Conservation (phyloP, 2,113 vertebrate species). For the Psophia crepitans region DNA sequence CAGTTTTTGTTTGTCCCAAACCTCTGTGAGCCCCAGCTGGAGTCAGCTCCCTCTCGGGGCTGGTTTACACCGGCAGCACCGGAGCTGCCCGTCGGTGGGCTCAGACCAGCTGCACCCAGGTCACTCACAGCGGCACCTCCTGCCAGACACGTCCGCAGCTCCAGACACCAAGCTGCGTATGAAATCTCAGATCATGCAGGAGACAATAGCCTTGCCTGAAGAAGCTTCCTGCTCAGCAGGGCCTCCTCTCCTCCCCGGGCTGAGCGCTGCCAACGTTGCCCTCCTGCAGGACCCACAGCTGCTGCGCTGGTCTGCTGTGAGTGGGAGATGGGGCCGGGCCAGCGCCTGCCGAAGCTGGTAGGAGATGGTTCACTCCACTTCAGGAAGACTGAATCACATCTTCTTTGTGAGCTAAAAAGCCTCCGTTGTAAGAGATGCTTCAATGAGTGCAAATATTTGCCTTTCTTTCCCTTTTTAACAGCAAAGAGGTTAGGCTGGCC, state of each 20-base stretch:
- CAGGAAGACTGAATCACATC: neutral
- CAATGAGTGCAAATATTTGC: neutral
- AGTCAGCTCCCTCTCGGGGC: neutral
- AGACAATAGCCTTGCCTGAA: neutral
- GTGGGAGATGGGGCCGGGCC: accelerated
- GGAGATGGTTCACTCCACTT: neutral
- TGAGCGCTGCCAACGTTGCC: neutral
- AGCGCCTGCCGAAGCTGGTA: neutral
- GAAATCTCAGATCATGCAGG: neutral
- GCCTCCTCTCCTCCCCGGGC: neutral
- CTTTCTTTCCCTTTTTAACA: neutral
- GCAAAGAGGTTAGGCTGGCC: neutral
- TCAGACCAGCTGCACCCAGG: neutral
- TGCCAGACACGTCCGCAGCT: neutral
- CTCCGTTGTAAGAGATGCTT: neutral
- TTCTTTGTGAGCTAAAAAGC: neutral
- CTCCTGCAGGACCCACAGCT: neutral
- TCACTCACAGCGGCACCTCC: neutral
- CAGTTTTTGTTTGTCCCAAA: neutral
- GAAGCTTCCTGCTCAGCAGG: neutral
- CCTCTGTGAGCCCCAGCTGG: neutral
- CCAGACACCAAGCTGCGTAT: accelerated
- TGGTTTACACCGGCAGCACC: neutral
- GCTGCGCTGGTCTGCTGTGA: accelerated
- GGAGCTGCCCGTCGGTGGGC: neutral